Evolutionary conservation across 2,888 invertebrate genomes (phyloP), one percentile per base, ranked within the genome.

Genomic region (Fragum sueziense): DNA sequence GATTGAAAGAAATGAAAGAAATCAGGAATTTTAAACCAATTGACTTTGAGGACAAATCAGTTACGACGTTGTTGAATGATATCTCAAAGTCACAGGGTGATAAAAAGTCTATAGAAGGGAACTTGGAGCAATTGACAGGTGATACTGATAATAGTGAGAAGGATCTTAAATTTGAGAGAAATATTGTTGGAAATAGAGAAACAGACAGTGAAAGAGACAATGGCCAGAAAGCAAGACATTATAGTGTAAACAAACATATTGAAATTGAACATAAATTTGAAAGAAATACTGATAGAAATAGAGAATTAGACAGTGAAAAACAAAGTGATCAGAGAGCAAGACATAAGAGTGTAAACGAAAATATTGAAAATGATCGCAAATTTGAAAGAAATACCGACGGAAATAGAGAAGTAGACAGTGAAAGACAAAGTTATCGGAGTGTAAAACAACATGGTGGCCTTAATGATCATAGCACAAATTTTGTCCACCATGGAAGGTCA

Each of bases 1-100:
- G 22, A 37, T n/a, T 70, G 11, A 78, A 73, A 72, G 17, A 68
- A 11, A 29, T 31, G 33, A 27, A 9, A 57, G 51, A 51, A 41
- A n/a, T 11, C 14, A 54, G 54, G n/a, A 22, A 59, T 25, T 3
- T 27, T 11, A 47, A 47, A 14, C 65, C 41, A 25, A 65, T 65
- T 25, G 65, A 41, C 4, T 65, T 41, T 33, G 34, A 62, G 3
- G 62, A 62, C 20, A 22, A 62, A n/a, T 29, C 62, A 29, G 62
- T 62, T 6, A 4, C 9, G 33, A 29, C n/a, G 22, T 33, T 62
- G n/a, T n/a, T 62, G 1, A 17, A 62, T 20, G 34, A 29, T 22
- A 62, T 62, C 34, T 25, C 62, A 1, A n/a, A 62, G 4, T 9
- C 6, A 34, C 9, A 14, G 34, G 17, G 29, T 9, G 29, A 57